Base-by-base conservation (phyloP, 1,140 invertebrate species). In the Proales similis region DNA sequence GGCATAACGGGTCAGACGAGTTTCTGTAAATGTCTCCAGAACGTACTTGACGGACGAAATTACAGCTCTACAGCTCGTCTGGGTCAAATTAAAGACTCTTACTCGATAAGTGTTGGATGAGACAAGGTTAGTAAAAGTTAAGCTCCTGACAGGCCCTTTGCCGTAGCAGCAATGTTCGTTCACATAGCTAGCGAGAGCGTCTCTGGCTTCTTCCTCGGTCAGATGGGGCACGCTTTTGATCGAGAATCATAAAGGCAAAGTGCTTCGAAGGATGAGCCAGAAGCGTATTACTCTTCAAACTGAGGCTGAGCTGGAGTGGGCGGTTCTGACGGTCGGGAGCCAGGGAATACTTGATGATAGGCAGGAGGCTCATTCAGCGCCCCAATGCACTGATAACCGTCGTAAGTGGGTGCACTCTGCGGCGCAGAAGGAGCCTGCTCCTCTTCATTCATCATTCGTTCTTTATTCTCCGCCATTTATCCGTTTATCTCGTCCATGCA, bases 21-120 rank as follows among this genome's bases (percentile, higher is more conserved):
- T 78, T 67, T 82, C 81, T 7, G 78, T 79, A 68, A 80, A 82
- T n/a, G 79, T 81, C 67, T 82, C 79, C 62, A 82, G 68, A 17
- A 79, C 74, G 65, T 82, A 82, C 79, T 82, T 68, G n/a, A n/a
- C 17, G 19, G 9, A 14, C 19, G 29, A 30, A 11, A 12, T 48
- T 48, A 9, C 29, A 19, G 12, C n/a, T 33, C 36, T 14, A 29
- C 20, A 32, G 11, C 12, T 43, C 17, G 17, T 6, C 27, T 39
- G 11, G 26, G 32, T 26, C n/a, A 14, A 9, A 42, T 36, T 12
- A 38, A 20, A 5, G 29, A 27, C 30, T 69, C 73, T 76, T 71
- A 81, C 80, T 68, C 80, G 79, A 66, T 79, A 80, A 42, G 81
- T 78, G 63, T 70, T 78, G n/a, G 75, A 74, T 57, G 79, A 74